Base-by-base conservation (phyloP, 2,888 invertebrate species). In the Caenorhabditis sp. region DNA sequence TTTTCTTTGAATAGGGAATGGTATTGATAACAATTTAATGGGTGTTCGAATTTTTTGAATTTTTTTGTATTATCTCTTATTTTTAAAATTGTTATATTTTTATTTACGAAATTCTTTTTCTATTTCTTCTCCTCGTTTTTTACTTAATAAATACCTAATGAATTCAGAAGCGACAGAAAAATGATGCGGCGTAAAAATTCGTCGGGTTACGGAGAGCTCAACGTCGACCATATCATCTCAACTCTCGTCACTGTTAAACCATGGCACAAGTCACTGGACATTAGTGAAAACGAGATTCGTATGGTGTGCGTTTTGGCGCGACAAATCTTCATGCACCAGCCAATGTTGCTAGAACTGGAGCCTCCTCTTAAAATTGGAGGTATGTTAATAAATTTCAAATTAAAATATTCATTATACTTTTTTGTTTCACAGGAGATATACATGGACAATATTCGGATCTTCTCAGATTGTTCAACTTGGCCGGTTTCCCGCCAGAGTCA, bases 361-460 rank as follows among this genome's bases (percentile, higher is more conserved):
- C 84, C 86, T 10, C 86, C 86, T 38, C 76, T 86, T 17, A 86
- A 86, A 67, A 86, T 86, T 54, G 86, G 83, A 59, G 84, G 83
- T 83, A 8, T n/a, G 53, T 53, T 58, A 70, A 26, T 57, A n/a
- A n/a, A n/a, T n/a, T n/a, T n/a, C n/a, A n/a, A n/a, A n/a, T n/a
- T n/a, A n/a, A n/a, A n/a, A n/a, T n/a, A n/a, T n/a, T n/a, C n/a
- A n/a, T n/a, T n/a, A n/a, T 5, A 23, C 20, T 10, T 5, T 54
- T 25, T 7, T 21, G 8, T 63, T 76, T 7, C 74, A 82, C 86
- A n/a, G n/a, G 86, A 61, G 86, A 86, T 68, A 84, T 86, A 43
- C 86, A 86, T 67, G 86, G 86, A 20, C 86, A 86, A 61, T 86
- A 75, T 73, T 67, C 81, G 12, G 82, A 82, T 60, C 76, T 83